Percentiles rank a stretch among this genome's conserved stretches.
Evolutionary conservation across 2,888 invertebrate species (phyloP).

Genomic region (Fragum whitleyi): DNA sequence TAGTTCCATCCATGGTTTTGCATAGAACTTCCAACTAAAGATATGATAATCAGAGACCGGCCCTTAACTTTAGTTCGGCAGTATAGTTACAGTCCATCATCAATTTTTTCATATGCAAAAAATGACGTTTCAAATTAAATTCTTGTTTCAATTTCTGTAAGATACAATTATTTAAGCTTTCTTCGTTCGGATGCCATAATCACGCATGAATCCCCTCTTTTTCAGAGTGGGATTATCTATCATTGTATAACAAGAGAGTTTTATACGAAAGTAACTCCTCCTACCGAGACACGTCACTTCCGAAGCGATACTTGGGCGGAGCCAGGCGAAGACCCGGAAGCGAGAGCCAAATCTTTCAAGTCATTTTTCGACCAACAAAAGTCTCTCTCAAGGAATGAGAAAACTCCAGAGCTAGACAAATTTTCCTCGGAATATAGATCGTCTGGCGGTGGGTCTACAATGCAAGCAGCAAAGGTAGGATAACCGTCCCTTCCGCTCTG

Average conservation of each 20-base stretch:
- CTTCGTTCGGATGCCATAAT: too few relatives aligned
- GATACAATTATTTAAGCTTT: too few relatives aligned
- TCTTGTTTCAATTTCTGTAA: too few relatives aligned
- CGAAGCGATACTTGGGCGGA: not conserved
- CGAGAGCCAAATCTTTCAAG: not conserved
- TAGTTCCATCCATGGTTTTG: too few relatives aligned
- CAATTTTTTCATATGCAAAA: too few relatives aligned
- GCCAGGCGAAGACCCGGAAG: not conserved
- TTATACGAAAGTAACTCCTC: not conserved
- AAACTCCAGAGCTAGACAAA: not conserved
- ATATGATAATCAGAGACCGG: too few relatives aligned
- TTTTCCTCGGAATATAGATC: not conserved
- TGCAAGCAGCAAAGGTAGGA: not conserved
- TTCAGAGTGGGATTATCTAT: not conserved
- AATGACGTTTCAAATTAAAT: too few relatives aligned
- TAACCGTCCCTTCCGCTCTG: too few relatives aligned
- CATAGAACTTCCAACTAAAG: too few relatives aligned
- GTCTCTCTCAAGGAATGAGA: not conserved
- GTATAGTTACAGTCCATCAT: too few relatives aligned
- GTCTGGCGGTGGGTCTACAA: not conserved
- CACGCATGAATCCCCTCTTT: too few relatives aligned
- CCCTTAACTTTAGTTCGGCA: too few relatives aligned
- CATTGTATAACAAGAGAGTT: not conserved
- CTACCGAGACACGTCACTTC: not conserved
- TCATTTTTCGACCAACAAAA: not conserved